phyloP scores from a whole-genome alignment of 2,113 vertebrate genomes.

The Urocitellus parryii region DNA sequence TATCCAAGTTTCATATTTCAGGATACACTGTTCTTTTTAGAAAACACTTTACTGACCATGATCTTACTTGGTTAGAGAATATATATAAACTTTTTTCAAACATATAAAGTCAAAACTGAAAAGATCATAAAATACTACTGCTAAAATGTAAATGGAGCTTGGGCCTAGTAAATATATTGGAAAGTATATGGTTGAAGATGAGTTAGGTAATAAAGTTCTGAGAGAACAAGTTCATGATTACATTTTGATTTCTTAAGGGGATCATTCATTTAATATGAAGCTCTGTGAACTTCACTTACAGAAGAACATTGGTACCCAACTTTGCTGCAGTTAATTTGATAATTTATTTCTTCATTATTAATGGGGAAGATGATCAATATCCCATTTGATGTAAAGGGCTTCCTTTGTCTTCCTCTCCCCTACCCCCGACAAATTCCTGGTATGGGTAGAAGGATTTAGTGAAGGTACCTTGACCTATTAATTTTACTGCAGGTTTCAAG shows the following conservation, averaged over 20 bases:
- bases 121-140: neutral
- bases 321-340: neutral
- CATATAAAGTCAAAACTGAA: neutral
- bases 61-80: neutral
- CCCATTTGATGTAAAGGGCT: neutral
- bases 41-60: neutral
- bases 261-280: neutral
- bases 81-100: neutral
- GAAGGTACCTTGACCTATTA: neutral
- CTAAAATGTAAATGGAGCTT: neutral
- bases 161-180: neutral
- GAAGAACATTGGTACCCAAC: neutral
- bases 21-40: neutral
- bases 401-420: neutral
- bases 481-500: neutral
- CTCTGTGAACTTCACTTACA: neutral
- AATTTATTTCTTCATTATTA: neutral
- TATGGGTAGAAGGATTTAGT: slow-evolving; percentile 13
- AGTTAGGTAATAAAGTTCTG: neutral
- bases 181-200: neutral
- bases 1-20: neutral
- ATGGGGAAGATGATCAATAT: neutral
- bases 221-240: neutral
- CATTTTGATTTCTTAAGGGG: neutral
- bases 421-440: neutral